Evolutionary conservation across 2,113 vertebrate species (phyloP), one percentile per base, ranked within the genome.

Genomic region (Rhynchomys soricoides): DNA sequence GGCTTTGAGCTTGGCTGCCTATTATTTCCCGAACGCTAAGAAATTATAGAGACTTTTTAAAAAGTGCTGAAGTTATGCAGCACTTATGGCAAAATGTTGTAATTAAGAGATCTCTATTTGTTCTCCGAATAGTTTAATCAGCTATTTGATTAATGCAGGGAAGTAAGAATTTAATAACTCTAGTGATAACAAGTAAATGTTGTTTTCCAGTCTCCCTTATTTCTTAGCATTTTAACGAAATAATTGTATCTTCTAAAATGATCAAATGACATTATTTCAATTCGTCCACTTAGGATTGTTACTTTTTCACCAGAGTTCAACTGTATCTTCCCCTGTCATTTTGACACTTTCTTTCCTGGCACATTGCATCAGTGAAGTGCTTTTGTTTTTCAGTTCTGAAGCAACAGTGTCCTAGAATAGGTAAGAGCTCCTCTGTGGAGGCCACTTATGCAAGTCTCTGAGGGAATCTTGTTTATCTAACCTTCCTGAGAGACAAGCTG

Each of bases 311-410:
- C 37, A 9, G 3, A 2, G 48, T 26, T 37, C 62, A 24, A 21
- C 59, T 21, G n/a, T 7, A 4, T 66, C 62, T 48, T 86, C 59
- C 4, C n/a, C 45, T 86, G 55, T 7, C 48, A 45, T 19, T 43
- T 8, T 40, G 74, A 34, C 74, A n/a, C 29, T 70, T 86, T 29
- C 40, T 22, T 92, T 17, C 55, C 31, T 16, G 62, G 81, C 24
- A 57, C 21, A 52, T 12, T 64, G 74, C 66, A 34, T 52, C 43
- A 43, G 66, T 29, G 45, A 57, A 70, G 71, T 81, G 70, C 16
- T 74, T 82, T 74, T 91, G 73, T 91, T 93, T 93, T 73, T 87
- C 34, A n/a, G 43, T 85, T 90, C 81, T 79, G 70, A 70, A 95
- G 68, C 43, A 48, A 92, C 88, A 71, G 24, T 59, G 55, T 73